Base-by-base conservation (phyloP, 2,888 invertebrate species). In the Limnephilus rhombicus region DNA sequence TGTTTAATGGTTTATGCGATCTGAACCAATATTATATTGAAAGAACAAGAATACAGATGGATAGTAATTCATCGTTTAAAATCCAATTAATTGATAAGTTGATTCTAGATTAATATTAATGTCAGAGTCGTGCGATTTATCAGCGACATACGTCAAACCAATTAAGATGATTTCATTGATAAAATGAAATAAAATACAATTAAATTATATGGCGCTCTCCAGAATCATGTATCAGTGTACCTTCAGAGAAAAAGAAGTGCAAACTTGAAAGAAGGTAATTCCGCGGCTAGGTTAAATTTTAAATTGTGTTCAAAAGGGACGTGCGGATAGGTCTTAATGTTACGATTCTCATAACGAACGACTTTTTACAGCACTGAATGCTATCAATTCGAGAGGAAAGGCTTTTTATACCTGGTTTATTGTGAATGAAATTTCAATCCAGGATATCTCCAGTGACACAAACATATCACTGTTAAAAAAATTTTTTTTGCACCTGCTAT, bases 161-260 rank as follows among this genome's bases (percentile, higher is more conserved):
- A 83, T 83, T 83, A 83, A 83, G 83, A 83, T 83, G 83, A 83
- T 83, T 83, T 83, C 83, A 83, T 83, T 41, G 34, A 83, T 83
- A 41, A 83, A 41, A 83, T 83, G 34, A 83, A 83, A 83, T 34
- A 83, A 37, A 37, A 83, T 37, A 34, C 83, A 83, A 34, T 83
- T 83, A 37, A 31, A 68, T 24, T 68, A 24, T 24, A 68, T n/a
- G 68, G n/a, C 68, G 68, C 68, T 68, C 68, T 1, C 82, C 31
- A 5, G 11, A 82, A 34, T 34, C 15, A 7, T 82, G 29, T 82
- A 18, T 34, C 29, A 31, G 34, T 82, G 12, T 82, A 13, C 82
- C 31, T 13, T 82, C 5, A 82, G 29, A 24, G 29, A 9, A 68
- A 68, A 68, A 68, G 24, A n/a, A 24, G 68, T 68, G 68, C 68